phyloP scores from a whole-genome alignment of 2,113 vertebrate species.

The Cyprinodon tularosa region DNA sequence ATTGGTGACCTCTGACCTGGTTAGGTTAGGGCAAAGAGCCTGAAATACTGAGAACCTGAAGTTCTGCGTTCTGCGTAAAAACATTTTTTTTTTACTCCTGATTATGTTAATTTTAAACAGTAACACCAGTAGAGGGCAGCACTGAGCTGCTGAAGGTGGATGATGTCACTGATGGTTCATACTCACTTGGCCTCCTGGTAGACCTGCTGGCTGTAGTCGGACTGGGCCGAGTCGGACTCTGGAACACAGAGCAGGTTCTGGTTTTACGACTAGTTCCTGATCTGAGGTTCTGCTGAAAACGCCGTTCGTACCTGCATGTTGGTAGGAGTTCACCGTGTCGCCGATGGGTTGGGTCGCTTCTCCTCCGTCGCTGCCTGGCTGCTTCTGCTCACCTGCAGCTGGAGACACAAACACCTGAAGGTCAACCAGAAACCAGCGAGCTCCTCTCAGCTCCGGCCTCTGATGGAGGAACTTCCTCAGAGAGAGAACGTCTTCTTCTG shows the following conservation, averaged over 20 bases:
- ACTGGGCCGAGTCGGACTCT: slow-evolving; percentile 62
- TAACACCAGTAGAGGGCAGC: too few relatives aligned
- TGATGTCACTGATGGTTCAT: neutral
- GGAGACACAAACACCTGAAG: neutral
- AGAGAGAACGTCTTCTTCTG: too few relatives aligned
- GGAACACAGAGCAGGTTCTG: neutral
- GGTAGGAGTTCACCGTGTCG: slow-evolving; percentile 63
- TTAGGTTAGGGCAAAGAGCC: too few relatives aligned
- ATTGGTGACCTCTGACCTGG: too few relatives aligned
- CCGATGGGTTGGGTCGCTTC: slow-evolving; percentile 51
- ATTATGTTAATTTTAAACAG: too few relatives aligned
- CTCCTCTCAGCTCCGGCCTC: neutral
- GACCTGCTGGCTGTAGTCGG: slow-evolving; percentile 79
- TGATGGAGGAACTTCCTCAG: too few relatives aligned
- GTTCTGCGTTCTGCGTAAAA: too few relatives aligned
- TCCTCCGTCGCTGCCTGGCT: slow-evolving; percentile 41
- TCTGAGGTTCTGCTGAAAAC: neutral
- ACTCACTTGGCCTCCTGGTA: slow-evolving; percentile 81
- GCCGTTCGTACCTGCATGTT: slow-evolving; percentile 65
- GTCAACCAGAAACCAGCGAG: neutral
- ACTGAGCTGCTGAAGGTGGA: too few relatives aligned
- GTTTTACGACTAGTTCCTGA: neutral
- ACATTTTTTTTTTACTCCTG: too few relatives aligned
- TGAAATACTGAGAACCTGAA: too few relatives aligned
- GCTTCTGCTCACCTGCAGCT: slow-evolving; percentile 61